Percentiles rank a stretch among this genome's conserved stretches.
phyloP scores from a whole-genome alignment of 2,797 vertebrate genomes.

The Phataginus tetradactyla region DNA sequence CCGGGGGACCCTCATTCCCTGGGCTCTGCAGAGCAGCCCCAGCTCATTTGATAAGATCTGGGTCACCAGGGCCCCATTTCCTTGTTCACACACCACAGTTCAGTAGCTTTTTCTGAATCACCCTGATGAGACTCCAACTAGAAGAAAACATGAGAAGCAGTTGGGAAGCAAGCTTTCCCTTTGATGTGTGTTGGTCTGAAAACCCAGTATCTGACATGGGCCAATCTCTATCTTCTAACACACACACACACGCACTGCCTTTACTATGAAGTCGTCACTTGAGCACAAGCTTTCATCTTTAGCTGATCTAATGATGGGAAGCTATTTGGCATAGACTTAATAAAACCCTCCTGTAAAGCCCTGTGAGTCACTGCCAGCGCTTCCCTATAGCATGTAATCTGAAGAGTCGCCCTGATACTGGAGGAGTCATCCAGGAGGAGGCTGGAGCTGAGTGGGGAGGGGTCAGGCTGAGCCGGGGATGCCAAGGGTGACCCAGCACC shows the following conservation, averaged over 20 bases:
- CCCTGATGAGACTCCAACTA: not conserved
- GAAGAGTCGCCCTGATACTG: constrained; percentile 68
- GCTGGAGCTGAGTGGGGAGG: not conserved
- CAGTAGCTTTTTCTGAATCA: not conserved
- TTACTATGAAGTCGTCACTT: not conserved
- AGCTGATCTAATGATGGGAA: not conserved
- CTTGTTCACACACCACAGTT: not conserved
- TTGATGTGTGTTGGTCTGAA: constrained; percentile 33
- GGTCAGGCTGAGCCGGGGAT: not conserved
- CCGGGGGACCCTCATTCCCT: not conserved
- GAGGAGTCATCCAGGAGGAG: not conserved
- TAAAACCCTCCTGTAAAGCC: constrained; percentile 59
- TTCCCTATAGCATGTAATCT: constrained; percentile 67
- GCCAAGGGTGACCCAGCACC: not conserved
- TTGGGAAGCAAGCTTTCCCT: not conserved
- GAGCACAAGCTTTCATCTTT: constrained; percentile 11
- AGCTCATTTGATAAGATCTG: not conserved
- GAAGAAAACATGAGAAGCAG: not conserved
- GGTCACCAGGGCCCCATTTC: not conserved
- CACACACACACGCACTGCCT: too few relatives aligned
- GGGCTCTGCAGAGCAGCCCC: not conserved
- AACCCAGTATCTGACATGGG: not conserved
- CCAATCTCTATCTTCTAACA: not conserved
- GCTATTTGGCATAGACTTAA: constrained; percentile 30
- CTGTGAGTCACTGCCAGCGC: constrained; percentile 55